phyloP scores from a whole-genome alignment of 1,140 invertebrate species.

The Anastrepha ludens region DNA sequence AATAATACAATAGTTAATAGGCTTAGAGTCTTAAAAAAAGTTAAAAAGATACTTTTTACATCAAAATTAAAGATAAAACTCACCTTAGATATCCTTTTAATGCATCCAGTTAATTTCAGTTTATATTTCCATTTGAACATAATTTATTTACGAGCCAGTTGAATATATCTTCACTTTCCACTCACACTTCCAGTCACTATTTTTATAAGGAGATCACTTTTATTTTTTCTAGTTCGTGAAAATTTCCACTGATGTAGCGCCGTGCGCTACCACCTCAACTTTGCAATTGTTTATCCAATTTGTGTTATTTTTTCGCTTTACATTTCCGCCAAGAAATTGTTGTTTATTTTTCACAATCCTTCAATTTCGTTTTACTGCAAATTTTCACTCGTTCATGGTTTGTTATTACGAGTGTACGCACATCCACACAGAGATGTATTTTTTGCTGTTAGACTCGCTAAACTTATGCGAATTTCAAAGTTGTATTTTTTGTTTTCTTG shows the following conservation, averaged over 20 bases:
- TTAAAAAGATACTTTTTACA: no score
- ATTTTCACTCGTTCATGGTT: background rate
- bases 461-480: slow-evolving; percentile 4
- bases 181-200: background rate
- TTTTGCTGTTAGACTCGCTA: background rate
- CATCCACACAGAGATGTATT: background rate
- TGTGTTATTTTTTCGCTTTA: background rate
- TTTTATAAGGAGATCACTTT: background rate
- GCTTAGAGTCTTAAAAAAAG: no score
- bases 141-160: background rate
- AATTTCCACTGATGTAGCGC: background rate
- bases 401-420: background rate
- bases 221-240: background rate
- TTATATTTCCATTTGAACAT: background rate
- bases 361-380: background rate
- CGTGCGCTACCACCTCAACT: background rate
- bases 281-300: background rate
- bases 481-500: background rate
- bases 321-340: background rate
- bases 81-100: background rate
- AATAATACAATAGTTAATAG: no score
- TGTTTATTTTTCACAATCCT: background rate
- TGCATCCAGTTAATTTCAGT: no score
- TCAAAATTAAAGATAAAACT: background rate
- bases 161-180: background rate